These are phyloP conservation scores for Caenorhabditis afra DNA, from an alignment of 2,888 invertebrate genomes.

Conservation along the genomic window DNA sequence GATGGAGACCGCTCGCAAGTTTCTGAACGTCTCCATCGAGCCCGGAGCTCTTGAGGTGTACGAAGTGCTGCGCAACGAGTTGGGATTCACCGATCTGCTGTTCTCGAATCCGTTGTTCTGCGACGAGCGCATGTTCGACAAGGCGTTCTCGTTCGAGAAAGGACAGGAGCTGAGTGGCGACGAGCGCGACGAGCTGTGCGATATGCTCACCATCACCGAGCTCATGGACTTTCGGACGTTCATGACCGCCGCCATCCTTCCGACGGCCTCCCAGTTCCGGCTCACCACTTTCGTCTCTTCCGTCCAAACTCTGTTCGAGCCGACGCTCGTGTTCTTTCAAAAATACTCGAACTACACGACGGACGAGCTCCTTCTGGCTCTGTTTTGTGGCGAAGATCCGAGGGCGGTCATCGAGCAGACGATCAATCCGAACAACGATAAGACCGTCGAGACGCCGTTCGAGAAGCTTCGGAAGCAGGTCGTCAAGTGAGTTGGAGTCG, in stretches of 20 bases:
- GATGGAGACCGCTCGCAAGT: constrained; percentile 29
- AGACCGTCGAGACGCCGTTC: constrained; percentile 60
- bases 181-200: constrained; percentile 44
- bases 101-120: constrained; percentile 58
- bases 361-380: constrained; percentile 34
- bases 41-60: constrained; percentile 37
- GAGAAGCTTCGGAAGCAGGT: constrained; percentile 59
- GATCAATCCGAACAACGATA: constrained; percentile 46
- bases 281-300: constrained; percentile 27
- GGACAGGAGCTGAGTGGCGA: constrained; percentile 27
- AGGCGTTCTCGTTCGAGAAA: constrained; percentile 39
- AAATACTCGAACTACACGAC: constrained; percentile 46
- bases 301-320: constrained; percentile 43
- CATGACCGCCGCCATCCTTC: constrained; percentile 26
- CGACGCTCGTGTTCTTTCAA: constrained; percentile 34
- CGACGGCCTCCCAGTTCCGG: constrained; percentile 33
- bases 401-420: constrained; percentile 38
- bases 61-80: constrained; percentile 18
- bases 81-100: constrained; percentile 14
- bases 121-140: constrained; percentile 42
- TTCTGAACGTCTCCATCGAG: constrained; percentile 27
- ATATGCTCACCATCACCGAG: constrained; percentile 26
- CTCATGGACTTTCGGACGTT: constrained; percentile 24
- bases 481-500: constrained; percentile 39
- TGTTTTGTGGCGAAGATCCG: constrained; percentile 64